Conservation (phyloP, 2,888 invertebrate species). For the Drosophila colorata region DNA sequence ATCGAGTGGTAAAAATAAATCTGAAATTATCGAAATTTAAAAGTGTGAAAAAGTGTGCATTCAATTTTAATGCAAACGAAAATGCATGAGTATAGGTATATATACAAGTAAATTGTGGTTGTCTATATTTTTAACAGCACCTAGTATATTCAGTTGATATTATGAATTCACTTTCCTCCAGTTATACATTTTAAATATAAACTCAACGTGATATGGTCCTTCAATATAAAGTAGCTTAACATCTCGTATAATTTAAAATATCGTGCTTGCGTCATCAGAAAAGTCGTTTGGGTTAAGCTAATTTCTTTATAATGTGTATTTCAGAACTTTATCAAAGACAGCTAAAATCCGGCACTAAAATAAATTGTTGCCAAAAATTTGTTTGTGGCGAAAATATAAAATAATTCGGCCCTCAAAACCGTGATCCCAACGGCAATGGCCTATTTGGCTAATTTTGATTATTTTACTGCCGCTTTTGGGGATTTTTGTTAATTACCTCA, state of each 20-base stretch:
- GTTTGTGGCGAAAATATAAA: conserved; percentile 13
- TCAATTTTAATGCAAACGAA: background rate
- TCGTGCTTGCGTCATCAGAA: conserved; percentile 1
- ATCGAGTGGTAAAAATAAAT: conserved; percentile 6
- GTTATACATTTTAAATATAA: no score
- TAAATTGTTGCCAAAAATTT: conserved; percentile 40
- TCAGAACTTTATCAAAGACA: conserved; percentile 20
- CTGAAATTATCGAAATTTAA: background rate
- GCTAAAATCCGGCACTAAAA: conserved; percentile 42
- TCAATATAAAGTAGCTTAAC: background rate
- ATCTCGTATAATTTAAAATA: background rate
- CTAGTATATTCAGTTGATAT: no score
- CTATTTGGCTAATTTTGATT: conserved; percentile 76
- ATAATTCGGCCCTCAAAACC: conserved; percentile 37
- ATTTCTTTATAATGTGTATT: conserved; percentile 12
- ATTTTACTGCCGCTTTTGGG: conserved; percentile 70
- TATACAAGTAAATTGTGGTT: no score
- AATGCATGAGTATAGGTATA: no score
- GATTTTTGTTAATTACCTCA: conserved; percentile 71
- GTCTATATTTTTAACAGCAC: no score
- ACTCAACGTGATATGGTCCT: background rate
- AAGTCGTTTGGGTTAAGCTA: background rate
- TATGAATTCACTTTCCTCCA: no score
- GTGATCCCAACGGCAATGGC: conserved; percentile 47
- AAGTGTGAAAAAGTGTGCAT: conserved; percentile 1